Percentiles rank a stretch among this genome's conserved stretches.
phyloP scores from a whole-genome alignment of 1,140 invertebrate species.

The Arctopsyche grandis region DNA sequence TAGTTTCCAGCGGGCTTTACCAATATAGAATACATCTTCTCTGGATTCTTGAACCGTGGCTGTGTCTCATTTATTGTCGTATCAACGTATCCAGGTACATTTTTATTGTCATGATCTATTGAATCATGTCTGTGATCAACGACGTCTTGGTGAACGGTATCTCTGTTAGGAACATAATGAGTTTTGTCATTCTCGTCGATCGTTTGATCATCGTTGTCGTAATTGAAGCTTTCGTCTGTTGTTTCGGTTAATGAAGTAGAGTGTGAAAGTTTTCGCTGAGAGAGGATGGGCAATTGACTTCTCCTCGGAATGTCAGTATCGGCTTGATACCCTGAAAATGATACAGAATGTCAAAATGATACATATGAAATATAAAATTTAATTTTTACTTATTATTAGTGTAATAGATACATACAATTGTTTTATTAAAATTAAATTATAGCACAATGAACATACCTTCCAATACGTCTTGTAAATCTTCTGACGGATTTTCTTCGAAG shows the following conservation, averaged over 20 bases:
- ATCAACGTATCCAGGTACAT: slow-evolving; percentile 59
- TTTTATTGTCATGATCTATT: slow-evolving; percentile 58
- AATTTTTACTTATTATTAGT: neutral
- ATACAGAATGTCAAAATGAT: neutral
- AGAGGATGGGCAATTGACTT: slow-evolving; percentile 56
- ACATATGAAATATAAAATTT: slow-evolving; percentile 9
- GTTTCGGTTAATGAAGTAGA: slow-evolving; percentile 54
- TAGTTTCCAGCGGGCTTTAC: slow-evolving; percentile 64
- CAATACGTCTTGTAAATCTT: slow-evolving; percentile 17
- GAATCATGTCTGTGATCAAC: slow-evolving; percentile 23
- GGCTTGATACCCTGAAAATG: slow-evolving; percentile 61
- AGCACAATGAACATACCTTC: neutral
- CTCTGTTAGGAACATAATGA: slow-evolving; percentile 58
- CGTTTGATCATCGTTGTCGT: slow-evolving; percentile 58
- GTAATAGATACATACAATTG: neutral
- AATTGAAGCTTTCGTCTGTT: slow-evolving; percentile 58
- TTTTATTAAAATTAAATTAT: neutral
- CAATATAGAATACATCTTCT: slow-evolving; percentile 61
- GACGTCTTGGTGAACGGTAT: slow-evolving; percentile 55
- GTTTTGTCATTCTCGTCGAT: slow-evolving; percentile 54
- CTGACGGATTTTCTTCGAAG: slow-evolving; percentile 55
- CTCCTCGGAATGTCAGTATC: slow-evolving; percentile 57
- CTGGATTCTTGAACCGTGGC: slow-evolving; percentile 63
- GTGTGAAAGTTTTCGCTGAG: slow-evolving; percentile 55
- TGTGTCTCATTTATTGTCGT: slow-evolving; percentile 58